Evolutionary conservation across 2,888 invertebrate species (phyloP).

Genomic region (Shargacucullia verbasci): DNA sequence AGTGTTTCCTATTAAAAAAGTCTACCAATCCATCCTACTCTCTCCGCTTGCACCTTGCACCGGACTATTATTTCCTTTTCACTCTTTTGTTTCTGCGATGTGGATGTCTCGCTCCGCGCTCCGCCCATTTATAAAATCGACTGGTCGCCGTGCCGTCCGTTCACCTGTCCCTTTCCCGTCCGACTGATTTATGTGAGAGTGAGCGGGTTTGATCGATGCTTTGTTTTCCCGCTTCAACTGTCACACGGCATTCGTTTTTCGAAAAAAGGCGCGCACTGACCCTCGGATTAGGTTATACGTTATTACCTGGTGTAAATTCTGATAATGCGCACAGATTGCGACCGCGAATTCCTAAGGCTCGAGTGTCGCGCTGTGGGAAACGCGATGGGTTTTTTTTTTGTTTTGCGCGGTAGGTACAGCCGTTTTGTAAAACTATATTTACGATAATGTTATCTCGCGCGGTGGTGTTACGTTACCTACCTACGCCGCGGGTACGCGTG

Average conservation of each 20-base stretch:
- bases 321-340: conserved; percentile 83
- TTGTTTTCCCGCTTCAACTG: conserved; percentile 84
- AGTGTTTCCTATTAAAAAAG: conserved; percentile 75
- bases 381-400: conserved; percentile 67
- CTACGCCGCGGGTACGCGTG: conserved; percentile 69
- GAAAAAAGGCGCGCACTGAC: conserved; percentile 74
- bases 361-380: conserved; percentile 78
- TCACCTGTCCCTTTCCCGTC: conserved; percentile 87
- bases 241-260: conserved; percentile 71
- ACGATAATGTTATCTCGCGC: conserved; percentile 83
- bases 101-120: conserved; percentile 84
- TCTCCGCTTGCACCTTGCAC: conserved; percentile 82
- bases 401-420: conserved; percentile 79
- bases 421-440: conserved; percentile 86
- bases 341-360: conserved; percentile 77
- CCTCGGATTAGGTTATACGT: conserved; percentile 72
- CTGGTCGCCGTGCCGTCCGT: conserved; percentile 80
- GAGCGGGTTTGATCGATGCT: conserved; percentile 88
- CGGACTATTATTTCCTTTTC: conserved; percentile 84
- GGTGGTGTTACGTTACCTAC: conserved; percentile 81
- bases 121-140: conserved; percentile 89
- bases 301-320: conserved; percentile 79
- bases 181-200: conserved; percentile 88
- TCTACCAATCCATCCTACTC: conserved; percentile 73
- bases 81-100: conserved; percentile 85